Conservation (phyloP, 2,797 vertebrate species). For the Lycodopsis pacificus region DNA sequence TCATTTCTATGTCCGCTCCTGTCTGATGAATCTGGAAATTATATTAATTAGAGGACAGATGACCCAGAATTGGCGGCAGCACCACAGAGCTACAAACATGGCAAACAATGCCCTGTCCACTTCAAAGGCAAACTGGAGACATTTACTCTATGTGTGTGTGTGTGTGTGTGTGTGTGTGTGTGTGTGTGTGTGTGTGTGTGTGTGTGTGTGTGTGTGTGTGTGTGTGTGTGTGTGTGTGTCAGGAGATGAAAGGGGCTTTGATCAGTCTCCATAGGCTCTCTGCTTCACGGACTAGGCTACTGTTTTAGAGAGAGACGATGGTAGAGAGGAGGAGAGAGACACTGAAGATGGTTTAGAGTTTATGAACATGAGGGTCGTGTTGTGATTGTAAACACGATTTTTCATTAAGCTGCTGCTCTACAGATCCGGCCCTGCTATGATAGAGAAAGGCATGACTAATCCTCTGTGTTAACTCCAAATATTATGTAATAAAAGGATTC, state of each 20-base stretch:
- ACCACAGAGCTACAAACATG: neutral
- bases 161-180: conserved; percentile 19
- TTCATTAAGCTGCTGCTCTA: conserved; percentile 29
- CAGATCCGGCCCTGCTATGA: conserved; percentile 5
- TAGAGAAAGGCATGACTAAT: conserved; percentile 49
- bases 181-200: conserved; percentile 14
- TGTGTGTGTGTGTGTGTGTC: conserved; percentile 22
- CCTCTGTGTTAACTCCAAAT: conserved; percentile 52
- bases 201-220: conserved; percentile 19
- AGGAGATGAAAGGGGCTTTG: conserved; percentile 45
- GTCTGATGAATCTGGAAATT: neutral
- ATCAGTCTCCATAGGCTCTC: conserved; percentile 21
- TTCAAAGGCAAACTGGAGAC: conserved; percentile 22
- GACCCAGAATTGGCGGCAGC: conserved; percentile 5
- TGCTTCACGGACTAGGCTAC: conserved; percentile 11
- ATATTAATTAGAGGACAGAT: conserved; percentile 21
- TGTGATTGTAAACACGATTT: conserved; percentile 36
- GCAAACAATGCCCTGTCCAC: conserved; percentile 8
- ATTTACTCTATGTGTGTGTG: conserved; percentile 1
- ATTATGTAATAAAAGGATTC: conserved; percentile 50
- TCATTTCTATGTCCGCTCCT: neutral
- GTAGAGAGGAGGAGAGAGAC: neutral
- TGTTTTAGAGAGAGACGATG: neutral
- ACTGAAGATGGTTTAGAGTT: neutral
- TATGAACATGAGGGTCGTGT: conserved; percentile 26